Evolutionary conservation across 2,888 invertebrate species (phyloP), one percentile per base, ranked within the genome.

Genomic region (Drosophila pseudotalamancana): DNA sequence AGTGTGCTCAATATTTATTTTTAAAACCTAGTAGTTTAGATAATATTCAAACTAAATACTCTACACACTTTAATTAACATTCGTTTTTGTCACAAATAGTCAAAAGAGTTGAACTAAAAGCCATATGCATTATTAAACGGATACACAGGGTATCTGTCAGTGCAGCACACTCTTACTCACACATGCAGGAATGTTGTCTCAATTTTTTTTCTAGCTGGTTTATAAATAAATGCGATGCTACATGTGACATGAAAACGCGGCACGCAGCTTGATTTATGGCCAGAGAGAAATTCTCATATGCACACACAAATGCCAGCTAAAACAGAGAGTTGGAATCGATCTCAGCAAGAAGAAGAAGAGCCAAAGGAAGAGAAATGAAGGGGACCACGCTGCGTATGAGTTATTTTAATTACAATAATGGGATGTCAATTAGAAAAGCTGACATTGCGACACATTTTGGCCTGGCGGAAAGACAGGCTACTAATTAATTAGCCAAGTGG

Each of bases 401-500:
- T 74, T 79, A 86, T 83, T 87, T 87, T 87, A 84, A 84, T 87
- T 84, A 87, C 72, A 78, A 87, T 84, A 84, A 87, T 87, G 81
- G 84, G 74, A 71, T 84, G 84, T 84, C 87, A 84, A 86, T 83
- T 86, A 84, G 66, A 67, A n/a, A 72, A 46, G 61, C 65, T 71
- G 72, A 72, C 69, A 73, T 55, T 55, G 51, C 81, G 80, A 72
- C 82, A 84, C 62, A 67, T 71, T 66, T 62, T 42, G 65, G 34
- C 25, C 12, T 11, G 27, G 14, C n/a, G 11, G 29, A 14, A 11
- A 14, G 35, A 32, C 46, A 53, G 40, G 49, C 40, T 19, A 31
- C 72, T 74, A 75, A 72, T 77, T 78, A 81, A 77, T 78, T 78
- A 75, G 27, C 46, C 48, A 62, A 77, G 57, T 50, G 53, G 40